Evolutionary conservation across 2,888 invertebrate species (phyloP).

Genomic region (Stomorhina lunata): DNA sequence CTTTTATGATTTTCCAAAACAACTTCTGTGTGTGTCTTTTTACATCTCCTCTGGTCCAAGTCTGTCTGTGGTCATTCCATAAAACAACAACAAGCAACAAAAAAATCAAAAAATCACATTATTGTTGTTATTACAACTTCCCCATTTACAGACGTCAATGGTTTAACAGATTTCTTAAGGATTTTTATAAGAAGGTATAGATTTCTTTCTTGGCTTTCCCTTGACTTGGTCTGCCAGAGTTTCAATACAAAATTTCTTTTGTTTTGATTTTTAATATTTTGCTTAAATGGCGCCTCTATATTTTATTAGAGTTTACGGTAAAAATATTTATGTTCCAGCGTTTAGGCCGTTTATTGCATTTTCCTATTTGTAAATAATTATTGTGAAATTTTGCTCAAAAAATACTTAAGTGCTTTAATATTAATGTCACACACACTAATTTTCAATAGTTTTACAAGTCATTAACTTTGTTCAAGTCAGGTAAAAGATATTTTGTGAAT

Average conservation of each 20-base stretch:
- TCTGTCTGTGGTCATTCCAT: conserved; percentile 14
- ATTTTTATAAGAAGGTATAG: conserved; percentile 33
- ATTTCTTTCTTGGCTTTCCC: neutral
- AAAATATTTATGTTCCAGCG: conserved; percentile 22
- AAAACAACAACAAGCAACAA: neutral
- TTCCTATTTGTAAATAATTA: neutral
- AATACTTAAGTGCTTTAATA: neutral
- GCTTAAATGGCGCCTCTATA: conserved; percentile 59
- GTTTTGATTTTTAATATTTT: conserved; percentile 15
- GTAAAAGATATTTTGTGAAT: conserved; percentile 36
- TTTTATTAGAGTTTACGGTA: conserved; percentile 55
- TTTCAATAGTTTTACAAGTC: conserved; percentile 47
- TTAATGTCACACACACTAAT: neutral
- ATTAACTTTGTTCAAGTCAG: conserved; percentile 20
- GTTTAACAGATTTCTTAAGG: conserved; percentile 41
- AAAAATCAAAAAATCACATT: conserved; percentile 24
- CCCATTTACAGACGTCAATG: conserved; percentile 3
- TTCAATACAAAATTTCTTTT: neutral
- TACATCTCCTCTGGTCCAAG: conserved; percentile 1
- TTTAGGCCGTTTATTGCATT: neutral
- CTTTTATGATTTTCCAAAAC: conserved; percentile 3
- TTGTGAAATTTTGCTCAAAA: neutral
- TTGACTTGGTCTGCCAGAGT: neutral
- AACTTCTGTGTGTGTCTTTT: conserved; percentile 29
- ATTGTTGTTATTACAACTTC: conserved; percentile 32